Evolutionary conservation across 2,888 invertebrate species (phyloP), one percentile per base, ranked within the genome.

Genomic region (Thumatha senex): DNA sequence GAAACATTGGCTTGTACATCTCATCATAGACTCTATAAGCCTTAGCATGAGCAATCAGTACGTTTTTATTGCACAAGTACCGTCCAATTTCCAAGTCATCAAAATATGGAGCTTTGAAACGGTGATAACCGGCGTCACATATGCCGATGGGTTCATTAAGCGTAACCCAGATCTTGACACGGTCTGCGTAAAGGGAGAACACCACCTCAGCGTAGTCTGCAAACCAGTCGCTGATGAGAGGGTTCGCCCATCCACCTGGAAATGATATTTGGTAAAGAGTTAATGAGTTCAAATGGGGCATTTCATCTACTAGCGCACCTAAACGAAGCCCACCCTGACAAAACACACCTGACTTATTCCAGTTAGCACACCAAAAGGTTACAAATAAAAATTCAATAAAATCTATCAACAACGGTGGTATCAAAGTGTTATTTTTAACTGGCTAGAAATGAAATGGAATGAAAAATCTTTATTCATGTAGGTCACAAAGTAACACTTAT

Each of bases 81-180:
- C 46, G 34, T 5, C 51, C 51, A 18, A 35, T 12, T 12, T 12
- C 15, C 8, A 34, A 5, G 14, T 51, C 51, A 3, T 51, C 43
- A 1, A 51, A 4, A 11, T 30, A 46, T 1, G 85, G 67, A 0
- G 92, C 90, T 14, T 70, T 72, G 31, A 84, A 11, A n/a, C 8
- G 9, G 11, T 44, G 35, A 63, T 92, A 93, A 0, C 79, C 80
- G 0, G 58, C 36, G 0, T 52, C 51, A 1, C 91, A 90, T 33
- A 84, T 61, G 0, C 80, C 56, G 34, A 78, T 68, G 0, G 95
- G 95, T 64, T 96, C 96, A 72, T 96, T 96, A 36, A 96, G 86
- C 0, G 96, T 96, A 0, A 95, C 91, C 95, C 95, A 96, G 36
- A 86, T 80, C 70, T 88, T 92, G 0, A 95, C 93, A 34, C 93